phyloP scores from a whole-genome alignment of 2,888 invertebrate genomes.

The Heliconius ethilla region DNA sequence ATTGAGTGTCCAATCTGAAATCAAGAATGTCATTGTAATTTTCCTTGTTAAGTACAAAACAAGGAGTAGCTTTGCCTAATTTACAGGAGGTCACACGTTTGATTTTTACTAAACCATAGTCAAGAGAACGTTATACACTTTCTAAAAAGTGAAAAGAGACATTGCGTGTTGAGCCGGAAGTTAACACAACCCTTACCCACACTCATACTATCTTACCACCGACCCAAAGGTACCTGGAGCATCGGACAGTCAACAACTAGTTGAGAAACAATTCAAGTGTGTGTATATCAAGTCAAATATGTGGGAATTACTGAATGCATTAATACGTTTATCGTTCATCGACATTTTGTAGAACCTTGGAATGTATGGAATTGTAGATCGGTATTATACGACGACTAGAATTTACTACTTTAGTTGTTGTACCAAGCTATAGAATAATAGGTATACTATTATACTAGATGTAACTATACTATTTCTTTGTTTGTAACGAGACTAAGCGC shows the following conservation, averaged over 20 bases:
- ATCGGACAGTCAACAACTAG: not conserved
- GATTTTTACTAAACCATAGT: too few relatives aligned
- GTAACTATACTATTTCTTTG: too few relatives aligned
- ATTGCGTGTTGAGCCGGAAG: too few relatives aligned
- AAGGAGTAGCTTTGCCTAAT: not conserved
- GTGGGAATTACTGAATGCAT: slow-evolving; percentile 28
- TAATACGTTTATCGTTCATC: slow-evolving; percentile 50
- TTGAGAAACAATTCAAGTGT: not conserved
- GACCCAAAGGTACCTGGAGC: not conserved
- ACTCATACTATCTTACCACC: not conserved
- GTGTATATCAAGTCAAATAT: slow-evolving; percentile 19
- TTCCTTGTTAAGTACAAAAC: not conserved
- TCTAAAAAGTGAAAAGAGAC: too few relatives aligned
- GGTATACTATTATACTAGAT: not conserved
- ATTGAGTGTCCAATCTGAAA: slow-evolving; percentile 70
- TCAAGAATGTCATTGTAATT: slow-evolving; percentile 25
- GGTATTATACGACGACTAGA: slow-evolving; percentile 19
- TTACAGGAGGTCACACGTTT: too few relatives aligned
- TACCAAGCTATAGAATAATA: not conserved
- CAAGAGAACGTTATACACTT: too few relatives aligned
- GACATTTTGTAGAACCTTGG: slow-evolving; percentile 56
- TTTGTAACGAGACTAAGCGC: not conserved
- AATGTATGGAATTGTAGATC: slow-evolving; percentile 53
- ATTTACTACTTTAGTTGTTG: not conserved
- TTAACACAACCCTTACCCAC: not conserved